Percentiles rank a stretch among this genome's conserved stretches.
Evolutionary conservation across 2,888 invertebrate genomes (phyloP).

Genomic region (Cylloceria caligata): DNA sequence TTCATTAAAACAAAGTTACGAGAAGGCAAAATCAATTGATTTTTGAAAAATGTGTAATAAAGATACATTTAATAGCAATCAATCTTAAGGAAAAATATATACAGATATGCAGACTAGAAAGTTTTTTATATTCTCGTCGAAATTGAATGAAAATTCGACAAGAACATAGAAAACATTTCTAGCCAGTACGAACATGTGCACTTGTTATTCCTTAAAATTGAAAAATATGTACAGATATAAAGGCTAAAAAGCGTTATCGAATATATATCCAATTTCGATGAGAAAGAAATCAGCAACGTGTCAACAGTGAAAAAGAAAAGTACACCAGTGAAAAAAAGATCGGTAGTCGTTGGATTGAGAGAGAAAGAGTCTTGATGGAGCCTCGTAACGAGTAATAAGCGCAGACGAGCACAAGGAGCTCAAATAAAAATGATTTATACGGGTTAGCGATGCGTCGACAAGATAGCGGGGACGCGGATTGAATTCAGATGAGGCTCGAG

Average conservation of each 20-base stretch:
- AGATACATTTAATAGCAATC: not conserved
- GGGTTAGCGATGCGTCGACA: slow-evolving; percentile 66
- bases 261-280: not conserved
- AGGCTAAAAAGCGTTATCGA: not conserved
- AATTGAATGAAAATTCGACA: too few relatives aligned
- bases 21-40: too few relatives aligned
- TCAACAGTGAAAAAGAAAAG: slow-evolving; percentile 16
- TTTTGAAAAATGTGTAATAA: not conserved
- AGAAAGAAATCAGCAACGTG: not conserved
- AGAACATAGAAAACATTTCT: too few relatives aligned
- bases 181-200: too few relatives aligned
- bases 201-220: too few relatives aligned
- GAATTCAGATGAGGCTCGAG: slow-evolving; percentile 70
- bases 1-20: too few relatives aligned
- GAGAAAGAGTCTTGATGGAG: slow-evolving; percentile 20
- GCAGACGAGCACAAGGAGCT: slow-evolving; percentile 54
- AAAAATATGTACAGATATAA: not conserved
- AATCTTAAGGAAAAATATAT: not conserved
- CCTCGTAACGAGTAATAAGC: slow-evolving; percentile 67
- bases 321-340: slow-evolving; percentile 3
- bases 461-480: slow-evolving; percentile 70
- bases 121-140: not conserved
- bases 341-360: slow-evolving; percentile 17
- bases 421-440: slow-evolving; percentile 74
- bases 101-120: not conserved